phyloP scores from a whole-genome alignment of 2,888 invertebrate genomes.

The Notodonta dromedarius region DNA sequence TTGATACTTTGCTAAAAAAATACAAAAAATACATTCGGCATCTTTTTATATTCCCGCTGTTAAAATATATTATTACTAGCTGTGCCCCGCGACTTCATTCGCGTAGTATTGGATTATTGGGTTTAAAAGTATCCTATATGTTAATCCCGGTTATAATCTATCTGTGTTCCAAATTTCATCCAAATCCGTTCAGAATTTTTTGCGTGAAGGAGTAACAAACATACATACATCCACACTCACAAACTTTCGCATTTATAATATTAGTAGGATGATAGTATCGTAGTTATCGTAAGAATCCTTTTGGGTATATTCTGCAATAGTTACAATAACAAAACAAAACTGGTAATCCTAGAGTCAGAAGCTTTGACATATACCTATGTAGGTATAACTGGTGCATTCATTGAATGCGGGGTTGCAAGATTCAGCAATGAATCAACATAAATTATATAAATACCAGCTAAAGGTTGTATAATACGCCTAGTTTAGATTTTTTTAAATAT shows the following conservation, averaged over 20 bases:
- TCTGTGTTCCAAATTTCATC: too few relatives aligned
- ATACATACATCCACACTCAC: too few relatives aligned
- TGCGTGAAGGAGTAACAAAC: too few relatives aligned
- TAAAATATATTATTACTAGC: conserved; percentile 5
- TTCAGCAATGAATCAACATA: background rate
- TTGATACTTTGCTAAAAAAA: conserved; percentile 23
- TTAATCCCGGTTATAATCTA: too few relatives aligned
- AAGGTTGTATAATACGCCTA: background rate
- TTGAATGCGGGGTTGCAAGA: background rate
- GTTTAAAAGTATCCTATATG: too few relatives aligned
- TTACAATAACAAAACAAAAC: background rate
- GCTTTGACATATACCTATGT: conserved; percentile 14
- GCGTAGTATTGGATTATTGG: too few relatives aligned
- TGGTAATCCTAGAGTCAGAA: background rate
- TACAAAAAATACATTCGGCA: background rate
- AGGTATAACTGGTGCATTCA: background rate
- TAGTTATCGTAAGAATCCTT: background rate
- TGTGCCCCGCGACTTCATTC: too few relatives aligned
- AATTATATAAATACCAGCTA: background rate
- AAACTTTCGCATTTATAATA: too few relatives aligned
- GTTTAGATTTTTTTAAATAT: background rate
- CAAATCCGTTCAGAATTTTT: too few relatives aligned
- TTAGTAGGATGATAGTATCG: background rate
- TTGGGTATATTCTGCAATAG: background rate
- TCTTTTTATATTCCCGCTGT: conserved; percentile 1